Conservation (phyloP, 2,888 invertebrate genomes). For the Hipparchia semele region DNA sequence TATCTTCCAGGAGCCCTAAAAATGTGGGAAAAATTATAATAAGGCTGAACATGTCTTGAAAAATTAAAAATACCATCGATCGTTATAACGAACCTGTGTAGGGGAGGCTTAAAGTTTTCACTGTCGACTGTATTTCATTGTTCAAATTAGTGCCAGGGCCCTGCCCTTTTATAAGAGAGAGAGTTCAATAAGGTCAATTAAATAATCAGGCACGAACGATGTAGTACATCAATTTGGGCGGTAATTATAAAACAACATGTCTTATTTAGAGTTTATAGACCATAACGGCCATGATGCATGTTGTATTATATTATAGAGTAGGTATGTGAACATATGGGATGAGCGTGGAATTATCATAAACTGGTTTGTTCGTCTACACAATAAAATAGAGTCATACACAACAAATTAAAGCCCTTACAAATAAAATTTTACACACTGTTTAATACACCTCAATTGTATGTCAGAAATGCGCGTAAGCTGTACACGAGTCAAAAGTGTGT, state of each 20-base stretch:
- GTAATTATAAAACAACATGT: slow-evolving; percentile 17
- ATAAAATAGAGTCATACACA: neutral
- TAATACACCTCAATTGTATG: too few relatives aligned
- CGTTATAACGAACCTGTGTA: too few relatives aligned
- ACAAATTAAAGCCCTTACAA: too few relatives aligned
- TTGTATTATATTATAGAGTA: neutral
- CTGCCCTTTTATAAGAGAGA: slow-evolving; percentile 59
- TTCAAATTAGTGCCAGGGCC: slow-evolving; percentile 42
- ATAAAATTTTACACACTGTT: too few relatives aligned
- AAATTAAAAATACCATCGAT: too few relatives aligned
- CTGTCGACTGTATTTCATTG: neutral
- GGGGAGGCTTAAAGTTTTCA: too few relatives aligned
- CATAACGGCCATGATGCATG: neutral
- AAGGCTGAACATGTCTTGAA: too few relatives aligned
- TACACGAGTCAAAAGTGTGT: too few relatives aligned
- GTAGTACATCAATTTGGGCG: slow-evolving; percentile 27
- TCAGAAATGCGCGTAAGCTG: too few relatives aligned
- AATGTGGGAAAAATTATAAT: too few relatives aligned
- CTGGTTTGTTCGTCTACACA: neutral
- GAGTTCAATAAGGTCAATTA: slow-evolving; percentile 71
- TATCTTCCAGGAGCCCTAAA: too few relatives aligned
- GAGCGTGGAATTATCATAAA: neutral
- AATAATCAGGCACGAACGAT: slow-evolving; percentile 52
- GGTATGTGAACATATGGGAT: neutral
- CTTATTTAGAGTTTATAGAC: slow-evolving; percentile 18